A percentile compares a stretch with the other conserved stretches of the same genome.
Conservation (phyloP, 2,888 invertebrate genomes). For the Stenchaetothrips biformis region DNA sequence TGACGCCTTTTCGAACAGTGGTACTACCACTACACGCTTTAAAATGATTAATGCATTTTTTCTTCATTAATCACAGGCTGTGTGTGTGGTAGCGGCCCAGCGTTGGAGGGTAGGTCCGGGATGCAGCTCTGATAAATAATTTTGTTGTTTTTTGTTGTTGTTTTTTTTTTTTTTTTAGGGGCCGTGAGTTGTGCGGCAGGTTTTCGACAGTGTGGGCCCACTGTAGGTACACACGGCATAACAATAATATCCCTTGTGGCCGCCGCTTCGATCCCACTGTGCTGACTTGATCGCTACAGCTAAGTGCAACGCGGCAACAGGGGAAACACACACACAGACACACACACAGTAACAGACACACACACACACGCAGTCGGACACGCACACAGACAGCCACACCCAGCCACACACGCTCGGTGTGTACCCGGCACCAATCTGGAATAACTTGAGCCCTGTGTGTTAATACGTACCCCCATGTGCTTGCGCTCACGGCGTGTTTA, state of each 20-base stretch:
- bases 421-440: constrained; percentile 14
- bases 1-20: too few species aligned
- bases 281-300: not conserved
- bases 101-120: too few species aligned
- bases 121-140: not conserved
- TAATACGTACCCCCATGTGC: not conserved
- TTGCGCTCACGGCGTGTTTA: not conserved
- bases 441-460: constrained; percentile 8
- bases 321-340: not conserved
- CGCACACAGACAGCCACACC: not conserved
- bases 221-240: not conserved
- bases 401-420: not conserved
- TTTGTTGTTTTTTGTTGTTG: not conserved
- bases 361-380: too few species aligned
- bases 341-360: too few species aligned
- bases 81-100: not conserved
- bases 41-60: not conserved
- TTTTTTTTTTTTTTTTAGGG: not conserved
- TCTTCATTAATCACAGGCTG: constrained; percentile 6
- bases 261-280: not conserved
- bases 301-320: not conserved
- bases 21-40: too few species aligned
- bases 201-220: too few species aligned
- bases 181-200: not conserved
- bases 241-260: not conserved